A percentile compares a stretch with the other conserved stretches of the same genome.
phyloP scores from a whole-genome alignment of 2,888 invertebrate species.

The Drosophila rubida region DNA sequence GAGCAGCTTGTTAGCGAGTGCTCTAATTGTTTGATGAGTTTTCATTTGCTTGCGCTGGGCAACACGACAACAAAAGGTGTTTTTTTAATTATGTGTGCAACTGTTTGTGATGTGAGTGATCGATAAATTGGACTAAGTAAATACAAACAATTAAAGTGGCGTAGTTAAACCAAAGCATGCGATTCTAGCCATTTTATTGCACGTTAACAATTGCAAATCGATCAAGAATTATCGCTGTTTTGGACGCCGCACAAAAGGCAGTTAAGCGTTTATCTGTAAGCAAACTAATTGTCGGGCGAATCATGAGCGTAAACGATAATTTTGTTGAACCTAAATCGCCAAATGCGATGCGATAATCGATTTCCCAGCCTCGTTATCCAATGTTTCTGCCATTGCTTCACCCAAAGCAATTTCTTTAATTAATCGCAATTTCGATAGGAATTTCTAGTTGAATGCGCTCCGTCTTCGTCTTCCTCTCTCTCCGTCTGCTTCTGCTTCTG shows the following conservation, averaged over 20 bases:
- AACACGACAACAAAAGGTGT: neutral
- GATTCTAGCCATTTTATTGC: too few relatives aligned
- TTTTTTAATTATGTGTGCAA: neutral
- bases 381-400: constrained; percentile 2
- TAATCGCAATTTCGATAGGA: constrained; percentile 7
- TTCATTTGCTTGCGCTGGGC: constrained; percentile 37
- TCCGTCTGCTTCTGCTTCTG: neutral
- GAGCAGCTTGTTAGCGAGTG: constrained; percentile 58
- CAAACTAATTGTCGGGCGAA: too few relatives aligned
- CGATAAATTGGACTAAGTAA: neutral
- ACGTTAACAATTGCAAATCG: too few relatives aligned
- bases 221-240: too few relatives aligned
- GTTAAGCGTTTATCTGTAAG: too few relatives aligned
- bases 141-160: too few relatives aligned
- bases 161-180: too few relatives aligned
- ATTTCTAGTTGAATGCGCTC: constrained; percentile 35
- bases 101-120: neutral
- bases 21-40: constrained; percentile 62
- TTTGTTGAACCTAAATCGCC: too few relatives aligned
- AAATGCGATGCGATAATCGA: constrained; percentile 1
- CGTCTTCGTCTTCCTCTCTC: neutral
- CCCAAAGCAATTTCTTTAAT: constrained; percentile 8
- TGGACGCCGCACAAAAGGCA: too few relatives aligned
- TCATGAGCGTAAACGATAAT: too few relatives aligned
- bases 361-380: neutral